These are phyloP conservation scores for Acanthosepion esculentum DNA, from an alignment of 2,888 invertebrate species.

Conservation along the genomic window DNA sequence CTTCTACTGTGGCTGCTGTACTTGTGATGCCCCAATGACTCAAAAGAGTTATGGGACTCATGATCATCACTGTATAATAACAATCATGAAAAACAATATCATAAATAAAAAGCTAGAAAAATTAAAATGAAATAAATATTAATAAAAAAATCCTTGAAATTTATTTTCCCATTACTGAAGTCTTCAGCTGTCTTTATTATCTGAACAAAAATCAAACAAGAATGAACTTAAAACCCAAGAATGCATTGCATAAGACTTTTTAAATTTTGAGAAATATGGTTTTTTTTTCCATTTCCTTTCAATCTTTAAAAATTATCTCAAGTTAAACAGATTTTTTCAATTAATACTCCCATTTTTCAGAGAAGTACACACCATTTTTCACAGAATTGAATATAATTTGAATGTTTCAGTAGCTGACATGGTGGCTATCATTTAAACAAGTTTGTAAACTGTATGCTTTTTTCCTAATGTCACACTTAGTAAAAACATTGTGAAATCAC, in stretches of 20 bases:
- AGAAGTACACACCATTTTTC: neutral
- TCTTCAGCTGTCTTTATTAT: no score
- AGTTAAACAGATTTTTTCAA: neutral
- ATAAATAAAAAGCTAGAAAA: no score
- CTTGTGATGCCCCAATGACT: no score
- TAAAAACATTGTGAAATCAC: neutral
- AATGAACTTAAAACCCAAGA: no score
- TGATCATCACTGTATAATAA: no score
- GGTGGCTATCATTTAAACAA: neutral
- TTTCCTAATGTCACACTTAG: neutral
- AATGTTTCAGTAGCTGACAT: neutral
- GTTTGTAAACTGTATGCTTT: neutral
- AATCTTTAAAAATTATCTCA: neutral
- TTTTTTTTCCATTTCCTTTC: neutral
- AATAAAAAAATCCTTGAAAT: no score
- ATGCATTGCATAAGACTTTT: neutral
- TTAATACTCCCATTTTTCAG: neutral
- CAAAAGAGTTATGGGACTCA: no score
- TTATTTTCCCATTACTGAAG: no score
- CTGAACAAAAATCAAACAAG: no score
- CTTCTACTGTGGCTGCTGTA: no score
- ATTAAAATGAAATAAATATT: no score
- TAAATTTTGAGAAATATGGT: neutral
- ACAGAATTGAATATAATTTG: neutral
- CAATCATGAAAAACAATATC: no score